Percentiles rank a stretch among this genome's conserved stretches.
These are phyloP conservation scores for Micropoecilia bifurca DNA, from an alignment of 2,797 vertebrate species.

Conservation along the genomic window DNA sequence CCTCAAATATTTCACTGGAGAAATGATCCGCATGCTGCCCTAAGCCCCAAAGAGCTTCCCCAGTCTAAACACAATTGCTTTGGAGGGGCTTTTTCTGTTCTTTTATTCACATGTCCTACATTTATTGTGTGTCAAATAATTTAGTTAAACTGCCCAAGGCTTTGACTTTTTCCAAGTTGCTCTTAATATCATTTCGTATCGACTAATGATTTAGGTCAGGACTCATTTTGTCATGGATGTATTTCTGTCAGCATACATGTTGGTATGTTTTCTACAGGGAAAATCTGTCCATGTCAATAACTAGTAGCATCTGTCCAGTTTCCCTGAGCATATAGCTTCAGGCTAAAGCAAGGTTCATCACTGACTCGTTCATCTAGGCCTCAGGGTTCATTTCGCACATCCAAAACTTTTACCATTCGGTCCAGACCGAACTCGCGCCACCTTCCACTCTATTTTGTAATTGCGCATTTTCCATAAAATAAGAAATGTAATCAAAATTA, in stretches of 20 bases:
- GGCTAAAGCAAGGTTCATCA: no score
- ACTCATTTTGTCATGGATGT: slow-evolving; percentile 68
- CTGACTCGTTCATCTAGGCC: no score
- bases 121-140: slow-evolving; percentile 86
- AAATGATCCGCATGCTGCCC: slow-evolving; percentile 51
- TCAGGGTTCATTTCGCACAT: no score
- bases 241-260: slow-evolving; percentile 56
- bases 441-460: no score
- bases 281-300: neutral
- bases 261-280: slow-evolving; percentile 20
- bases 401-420: no score
- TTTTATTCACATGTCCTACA: slow-evolving; percentile 82
- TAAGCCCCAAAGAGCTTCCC: slow-evolving; percentile 52
- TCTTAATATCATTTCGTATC: slow-evolving; percentile 82
- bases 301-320: neutral
- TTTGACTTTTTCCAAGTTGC: slow-evolving; percentile 79
- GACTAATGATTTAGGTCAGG: slow-evolving; percentile 84
- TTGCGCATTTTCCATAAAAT: no score
- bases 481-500: no score
- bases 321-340: no score
- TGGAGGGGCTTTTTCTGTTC: slow-evolving; percentile 59
- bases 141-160: slow-evolving; percentile 85
- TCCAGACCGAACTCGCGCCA: no score
- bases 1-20: slow-evolving; percentile 55
- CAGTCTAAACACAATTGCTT: slow-evolving; percentile 72